phyloP scores from a whole-genome alignment of 1,140 invertebrate genomes.

The Diorhabda sublineata region DNA sequence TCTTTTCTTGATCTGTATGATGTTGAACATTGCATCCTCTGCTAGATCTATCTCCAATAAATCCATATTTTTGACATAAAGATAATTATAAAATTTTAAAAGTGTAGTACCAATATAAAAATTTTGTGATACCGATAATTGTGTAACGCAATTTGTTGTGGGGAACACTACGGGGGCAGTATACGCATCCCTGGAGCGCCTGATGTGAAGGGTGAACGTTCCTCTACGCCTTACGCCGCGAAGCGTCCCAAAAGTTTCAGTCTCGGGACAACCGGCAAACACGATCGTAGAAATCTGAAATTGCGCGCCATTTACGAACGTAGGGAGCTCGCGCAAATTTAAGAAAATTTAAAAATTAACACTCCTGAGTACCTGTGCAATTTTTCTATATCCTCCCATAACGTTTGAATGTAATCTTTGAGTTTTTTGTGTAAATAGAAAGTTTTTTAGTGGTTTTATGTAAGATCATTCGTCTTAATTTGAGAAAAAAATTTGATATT shows the following conservation, averaged over 20 bases:
- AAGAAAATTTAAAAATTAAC: not conserved
- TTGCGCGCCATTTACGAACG: not conserved
- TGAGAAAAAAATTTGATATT: too few relatives aligned
- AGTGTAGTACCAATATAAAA: not conserved
- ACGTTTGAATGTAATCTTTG: slow-evolving; percentile 16
- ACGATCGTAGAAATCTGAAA: not conserved
- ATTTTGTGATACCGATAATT: not conserved
- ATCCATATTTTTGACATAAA: too few relatives aligned
- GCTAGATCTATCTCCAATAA: too few relatives aligned
- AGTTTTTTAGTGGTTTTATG: slow-evolving; percentile 18
- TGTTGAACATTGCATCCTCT: too few relatives aligned
- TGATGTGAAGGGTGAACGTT: slow-evolving; percentile 11
- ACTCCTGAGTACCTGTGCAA: slow-evolving; percentile 6
- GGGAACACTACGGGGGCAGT: slow-evolving; percentile 3
- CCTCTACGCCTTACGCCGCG: slow-evolving; percentile 4
- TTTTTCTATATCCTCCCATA: slow-evolving; percentile 11
- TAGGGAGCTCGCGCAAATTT: slow-evolving; percentile 3
- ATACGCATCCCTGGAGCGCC: slow-evolving; percentile 10
- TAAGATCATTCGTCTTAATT: not conserved
- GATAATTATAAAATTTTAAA: not conserved
- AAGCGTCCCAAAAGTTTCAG: slow-evolving; percentile 12
- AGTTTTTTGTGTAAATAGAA: slow-evolving; percentile 17
- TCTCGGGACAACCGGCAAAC: slow-evolving; percentile 5
- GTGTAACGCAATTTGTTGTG: slow-evolving; percentile 8
- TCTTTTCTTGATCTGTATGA: too few relatives aligned